Evolutionary conservation across 1,140 invertebrate species (phyloP).

Genomic region (Atta cephalotes): DNA sequence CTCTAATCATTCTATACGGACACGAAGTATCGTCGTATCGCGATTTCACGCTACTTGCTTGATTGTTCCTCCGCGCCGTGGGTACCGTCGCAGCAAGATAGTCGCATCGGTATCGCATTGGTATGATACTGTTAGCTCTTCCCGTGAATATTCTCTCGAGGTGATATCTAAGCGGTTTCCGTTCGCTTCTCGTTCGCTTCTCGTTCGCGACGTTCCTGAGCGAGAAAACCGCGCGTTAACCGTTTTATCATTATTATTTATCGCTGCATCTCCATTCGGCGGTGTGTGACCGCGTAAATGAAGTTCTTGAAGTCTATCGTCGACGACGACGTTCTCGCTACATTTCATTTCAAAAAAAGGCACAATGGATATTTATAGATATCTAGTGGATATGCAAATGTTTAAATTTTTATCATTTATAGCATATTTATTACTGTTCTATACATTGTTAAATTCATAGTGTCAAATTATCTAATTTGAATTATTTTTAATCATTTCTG

Average conservation of each 20-base stretch:
- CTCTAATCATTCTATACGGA: conserved; percentile 69
- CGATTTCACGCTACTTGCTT: conserved; percentile 72
- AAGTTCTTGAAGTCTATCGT: neutral
- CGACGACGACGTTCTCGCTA: neutral
- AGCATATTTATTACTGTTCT: no score
- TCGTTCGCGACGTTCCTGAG: neutral
- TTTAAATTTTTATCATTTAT: neutral
- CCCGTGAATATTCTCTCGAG: conserved; percentile 47
- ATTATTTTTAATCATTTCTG: no score
- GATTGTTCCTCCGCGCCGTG: conserved; percentile 69
- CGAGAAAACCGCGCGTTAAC: conserved; percentile 36
- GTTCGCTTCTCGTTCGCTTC: conserved; percentile 62
- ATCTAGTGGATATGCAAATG: neutral
- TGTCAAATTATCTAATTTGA: no score
- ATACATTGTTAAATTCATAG: no score
- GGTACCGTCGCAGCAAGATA: conserved; percentile 59
- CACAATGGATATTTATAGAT: neutral
- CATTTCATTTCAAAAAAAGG: neutral
- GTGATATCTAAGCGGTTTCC: conserved; percentile 66
- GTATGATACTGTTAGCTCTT: conserved; percentile 69
- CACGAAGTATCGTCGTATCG: conserved; percentile 70
- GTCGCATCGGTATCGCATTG: conserved; percentile 64
- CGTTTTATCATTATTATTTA: conserved; percentile 33
- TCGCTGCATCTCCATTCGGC: neutral
- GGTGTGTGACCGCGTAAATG: neutral